A percentile compares a stretch with the other conserved stretches of the same genome.
phyloP scores from a whole-genome alignment of 2,797 vertebrate species.

The Poecilia velifera region DNA sequence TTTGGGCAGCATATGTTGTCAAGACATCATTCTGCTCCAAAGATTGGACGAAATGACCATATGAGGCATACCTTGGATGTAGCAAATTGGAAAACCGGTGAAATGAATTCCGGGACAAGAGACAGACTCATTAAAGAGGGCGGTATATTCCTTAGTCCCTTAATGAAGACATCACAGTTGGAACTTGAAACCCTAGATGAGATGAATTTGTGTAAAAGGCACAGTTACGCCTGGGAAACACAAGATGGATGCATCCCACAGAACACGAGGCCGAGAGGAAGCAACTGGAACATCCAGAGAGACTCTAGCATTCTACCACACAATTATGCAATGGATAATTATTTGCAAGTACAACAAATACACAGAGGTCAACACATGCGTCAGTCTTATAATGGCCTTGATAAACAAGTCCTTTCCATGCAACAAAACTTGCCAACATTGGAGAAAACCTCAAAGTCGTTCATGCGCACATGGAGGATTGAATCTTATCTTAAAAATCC shows the following conservation, averaged over 20 bases:
- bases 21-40: slow-evolving; percentile 80
- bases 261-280: slow-evolving; percentile 73
- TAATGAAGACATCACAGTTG: slow-evolving; percentile 74
- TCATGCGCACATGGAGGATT: slow-evolving; percentile 91
- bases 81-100: slow-evolving; percentile 84
- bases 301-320: slow-evolving; percentile 77
- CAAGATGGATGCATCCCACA: slow-evolving; percentile 78
- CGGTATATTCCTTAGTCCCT: slow-evolving; percentile 64
- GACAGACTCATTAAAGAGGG: slow-evolving; percentile 72
- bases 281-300: slow-evolving; percentile 86
- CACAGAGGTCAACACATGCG: slow-evolving; percentile 84
- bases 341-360: slow-evolving; percentile 74
- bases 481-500: slow-evolving; percentile 91
- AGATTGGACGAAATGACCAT: slow-evolving; percentile 83
- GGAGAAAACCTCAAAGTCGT: slow-evolving; percentile 89
- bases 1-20: slow-evolving; percentile 77
- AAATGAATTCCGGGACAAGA: slow-evolving; percentile 72
- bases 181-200: slow-evolving; percentile 79
- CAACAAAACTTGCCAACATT: slow-evolving; percentile 90
- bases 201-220: slow-evolving; percentile 88
- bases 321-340: slow-evolving; percentile 73
- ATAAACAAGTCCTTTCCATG: slow-evolving; percentile 83
- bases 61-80: slow-evolving; percentile 85
- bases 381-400: slow-evolving; percentile 88
- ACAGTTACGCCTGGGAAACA: slow-evolving; percentile 95